phyloP scores from a whole-genome alignment of 2,888 invertebrate species.

The Melanchra persicariae region DNA sequence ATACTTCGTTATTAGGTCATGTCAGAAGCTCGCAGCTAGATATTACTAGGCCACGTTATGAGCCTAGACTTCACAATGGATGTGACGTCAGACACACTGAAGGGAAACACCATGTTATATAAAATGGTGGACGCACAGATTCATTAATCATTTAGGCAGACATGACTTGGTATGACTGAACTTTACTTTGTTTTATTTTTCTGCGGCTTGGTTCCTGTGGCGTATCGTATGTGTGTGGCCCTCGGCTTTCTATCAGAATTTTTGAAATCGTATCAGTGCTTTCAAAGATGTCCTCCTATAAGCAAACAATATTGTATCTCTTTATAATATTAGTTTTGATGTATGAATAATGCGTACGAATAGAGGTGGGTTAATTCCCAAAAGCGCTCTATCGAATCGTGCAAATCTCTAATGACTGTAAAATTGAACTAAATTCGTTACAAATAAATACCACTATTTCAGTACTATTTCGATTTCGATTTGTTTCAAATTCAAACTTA shows the following conservation, averaged over 20 bases:
- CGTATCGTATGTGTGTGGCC: no score
- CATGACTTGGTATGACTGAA: background rate
- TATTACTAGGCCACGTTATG: constrained; percentile 45
- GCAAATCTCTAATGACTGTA: background rate
- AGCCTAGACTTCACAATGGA: constrained; percentile 42
- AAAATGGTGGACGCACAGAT: constrained; percentile 3
- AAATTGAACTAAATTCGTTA: constrained; percentile 3
- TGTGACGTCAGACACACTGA: constrained; percentile 45
- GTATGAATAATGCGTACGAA: no score
- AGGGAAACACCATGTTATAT: constrained; percentile 20
- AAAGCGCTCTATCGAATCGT: background rate
- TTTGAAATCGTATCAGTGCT: no score
- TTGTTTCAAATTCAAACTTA: background rate
- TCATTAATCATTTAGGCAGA: background rate
- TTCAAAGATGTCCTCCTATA: no score
- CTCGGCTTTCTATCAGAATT: no score
- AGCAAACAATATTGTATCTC: no score
- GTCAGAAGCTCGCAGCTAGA: constrained; percentile 35
- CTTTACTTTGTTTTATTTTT: no score
- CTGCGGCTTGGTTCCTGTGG: no score
- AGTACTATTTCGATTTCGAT: background rate
- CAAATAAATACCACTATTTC: constrained; percentile 13
- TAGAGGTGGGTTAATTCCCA: background rate
- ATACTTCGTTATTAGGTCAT: constrained; percentile 51
- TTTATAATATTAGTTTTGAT: no score